Evolutionary conservation across 1,140 invertebrate genomes (phyloP).

Genomic region (Drosophila truncata): DNA sequence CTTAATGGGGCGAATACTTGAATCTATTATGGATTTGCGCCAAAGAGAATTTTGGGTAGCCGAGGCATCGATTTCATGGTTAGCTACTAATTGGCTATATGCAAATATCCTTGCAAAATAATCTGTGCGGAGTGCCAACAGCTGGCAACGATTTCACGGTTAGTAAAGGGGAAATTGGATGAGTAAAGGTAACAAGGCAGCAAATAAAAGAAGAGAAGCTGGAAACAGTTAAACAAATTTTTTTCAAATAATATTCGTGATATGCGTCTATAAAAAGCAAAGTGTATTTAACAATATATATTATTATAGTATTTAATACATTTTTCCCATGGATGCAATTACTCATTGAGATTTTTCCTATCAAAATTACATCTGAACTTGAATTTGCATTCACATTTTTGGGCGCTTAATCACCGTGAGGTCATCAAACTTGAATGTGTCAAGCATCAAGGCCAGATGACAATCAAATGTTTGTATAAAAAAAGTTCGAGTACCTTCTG

Average conservation of each 20-base stretch:
- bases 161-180: not conserved
- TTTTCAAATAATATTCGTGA: too few species aligned
- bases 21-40: constrained; percentile 38
- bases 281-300: too few species aligned
- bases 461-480: constrained; percentile 40
- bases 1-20: constrained; percentile 32
- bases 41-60: constrained; percentile 1
- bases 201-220: not conserved
- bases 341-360: not conserved
- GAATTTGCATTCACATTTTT: constrained; percentile 22
- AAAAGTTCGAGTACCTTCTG: constrained; percentile 12
- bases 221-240: not conserved
- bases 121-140: constrained; percentile 5
- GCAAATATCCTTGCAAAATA: constrained; percentile 23
- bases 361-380: constrained; percentile 28
- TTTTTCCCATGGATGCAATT: not conserved
- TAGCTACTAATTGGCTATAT: constrained; percentile 34
- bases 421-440: constrained; percentile 55
- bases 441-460: constrained; percentile 51
- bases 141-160: not conserved
- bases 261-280: too few species aligned
- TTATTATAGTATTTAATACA: too few species aligned
- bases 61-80: constrained; percentile 38
- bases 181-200: not conserved
- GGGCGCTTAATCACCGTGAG: constrained; percentile 37